These are phyloP conservation scores for Tiliacea citrago DNA, from an alignment of 2,888 invertebrate genomes.

Conservation along the genomic window DNA sequence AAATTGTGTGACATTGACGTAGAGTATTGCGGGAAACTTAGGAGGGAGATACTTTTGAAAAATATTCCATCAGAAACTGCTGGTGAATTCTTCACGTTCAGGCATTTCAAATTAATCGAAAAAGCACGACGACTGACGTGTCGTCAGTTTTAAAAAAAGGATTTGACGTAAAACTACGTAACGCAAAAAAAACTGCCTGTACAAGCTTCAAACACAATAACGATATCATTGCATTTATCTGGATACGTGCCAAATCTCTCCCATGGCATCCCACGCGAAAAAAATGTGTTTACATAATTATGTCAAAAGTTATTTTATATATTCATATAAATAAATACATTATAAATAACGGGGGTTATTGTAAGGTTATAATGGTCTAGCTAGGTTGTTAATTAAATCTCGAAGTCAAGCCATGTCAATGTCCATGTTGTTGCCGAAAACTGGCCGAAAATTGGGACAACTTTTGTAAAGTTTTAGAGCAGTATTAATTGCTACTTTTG, in stretches of 20 bases:
- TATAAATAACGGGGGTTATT: constrained; percentile 16
- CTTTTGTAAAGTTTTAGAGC: constrained; percentile 21
- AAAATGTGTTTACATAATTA: constrained; percentile 60
- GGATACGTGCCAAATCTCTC: constrained; percentile 58
- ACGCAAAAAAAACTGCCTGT: constrained; percentile 26
- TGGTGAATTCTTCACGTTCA: background rate
- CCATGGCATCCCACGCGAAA: constrained; percentile 40
- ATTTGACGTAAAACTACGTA: background rate
- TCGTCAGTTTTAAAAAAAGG: constrained; percentile 8
- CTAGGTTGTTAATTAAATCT: constrained; percentile 22
- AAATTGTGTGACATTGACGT: constrained; percentile 37
- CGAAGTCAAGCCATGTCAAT: constrained; percentile 4
- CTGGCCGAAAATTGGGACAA: constrained; percentile 16
- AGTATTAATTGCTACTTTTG: constrained; percentile 26
- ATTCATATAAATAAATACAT: constrained; percentile 4
- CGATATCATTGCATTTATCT: constrained; percentile 50
- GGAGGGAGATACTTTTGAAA: background rate
- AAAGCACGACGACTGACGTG: background rate
- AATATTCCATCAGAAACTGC: background rate
- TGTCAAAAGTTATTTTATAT: constrained; percentile 33
- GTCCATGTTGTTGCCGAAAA: background rate
- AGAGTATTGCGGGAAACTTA: constrained; percentile 6
- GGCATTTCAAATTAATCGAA: background rate
- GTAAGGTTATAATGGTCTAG: background rate
- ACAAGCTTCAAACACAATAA: constrained; percentile 36